Evolutionary conservation across 2,797 vertebrate genomes (phyloP).

Genomic region (Rhincodon typus): DNA sequence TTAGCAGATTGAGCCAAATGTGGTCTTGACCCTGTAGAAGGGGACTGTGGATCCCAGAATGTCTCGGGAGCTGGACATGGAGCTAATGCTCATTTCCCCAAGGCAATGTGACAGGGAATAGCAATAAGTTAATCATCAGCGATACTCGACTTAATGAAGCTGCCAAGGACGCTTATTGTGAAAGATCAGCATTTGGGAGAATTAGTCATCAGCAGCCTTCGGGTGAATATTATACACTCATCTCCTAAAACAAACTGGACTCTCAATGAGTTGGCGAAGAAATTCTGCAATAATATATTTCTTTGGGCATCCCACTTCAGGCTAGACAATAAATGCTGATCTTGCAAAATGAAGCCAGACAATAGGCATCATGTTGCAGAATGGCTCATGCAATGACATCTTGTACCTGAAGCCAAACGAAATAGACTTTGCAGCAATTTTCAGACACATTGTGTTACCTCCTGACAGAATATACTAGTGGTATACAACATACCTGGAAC

Average conservation of each 20-base stretch:
- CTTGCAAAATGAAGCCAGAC: neutral
- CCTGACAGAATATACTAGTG: neutral
- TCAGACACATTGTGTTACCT: neutral
- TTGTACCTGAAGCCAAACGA: neutral
- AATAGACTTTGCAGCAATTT: slow-evolving; percentile 9
- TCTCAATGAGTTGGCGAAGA: neutral
- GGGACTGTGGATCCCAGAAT: neutral
- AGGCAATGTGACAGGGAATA: neutral
- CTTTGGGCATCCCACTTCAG: neutral
- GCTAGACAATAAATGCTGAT: neutral
- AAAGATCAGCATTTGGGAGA: too few relatives aligned
- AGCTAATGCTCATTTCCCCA: neutral
- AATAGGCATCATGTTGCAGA: neutral
- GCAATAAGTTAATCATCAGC: neutral
- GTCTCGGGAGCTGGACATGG: neutral
- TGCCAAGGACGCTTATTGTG: neutral
- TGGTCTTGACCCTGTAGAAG: neutral
- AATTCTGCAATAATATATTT: neutral
- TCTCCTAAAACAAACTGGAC: neutral
- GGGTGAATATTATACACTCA: neutral
- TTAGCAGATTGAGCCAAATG: neutral
- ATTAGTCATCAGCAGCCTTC: neutral
- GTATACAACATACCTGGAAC: neutral
- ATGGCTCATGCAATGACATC: neutral
- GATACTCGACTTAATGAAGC: neutral